Percentiles rank a stretch among this genome's conserved stretches.
These are phyloP conservation scores for Parotocinclus haroldoi DNA, from an alignment of 2,797 vertebrate genomes.

Conservation along the genomic window DNA sequence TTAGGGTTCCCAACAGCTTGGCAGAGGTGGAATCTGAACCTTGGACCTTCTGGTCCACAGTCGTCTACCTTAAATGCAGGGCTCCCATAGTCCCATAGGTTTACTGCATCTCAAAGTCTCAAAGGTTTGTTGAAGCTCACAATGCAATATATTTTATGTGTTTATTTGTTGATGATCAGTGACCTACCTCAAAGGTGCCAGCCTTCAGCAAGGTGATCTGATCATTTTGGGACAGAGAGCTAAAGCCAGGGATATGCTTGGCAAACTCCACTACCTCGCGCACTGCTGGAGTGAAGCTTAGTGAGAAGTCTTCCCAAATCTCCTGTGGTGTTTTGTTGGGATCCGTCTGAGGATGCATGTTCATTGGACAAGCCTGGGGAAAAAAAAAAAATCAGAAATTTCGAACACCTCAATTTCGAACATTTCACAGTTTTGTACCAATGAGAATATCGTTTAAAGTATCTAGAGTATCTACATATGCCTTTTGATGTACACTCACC, in stretches of 20 bases:
- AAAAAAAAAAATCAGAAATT: constrained; percentile 10
- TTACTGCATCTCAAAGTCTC: background rate
- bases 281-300: constrained; percentile 88
- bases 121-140: background rate
- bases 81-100: no score
- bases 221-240: constrained; percentile 81
- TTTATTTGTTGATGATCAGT: background rate
- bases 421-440: background rate
- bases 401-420: background rate
- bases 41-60: no score
- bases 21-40: no score
- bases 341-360: constrained; percentile 77
- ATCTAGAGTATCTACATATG: background rate
- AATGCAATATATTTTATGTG: background rate
- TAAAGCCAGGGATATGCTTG: constrained; percentile 88
- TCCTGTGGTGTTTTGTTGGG: constrained; percentile 80
- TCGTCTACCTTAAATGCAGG: no score
- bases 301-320: constrained; percentile 92
- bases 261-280: constrained; percentile 91
- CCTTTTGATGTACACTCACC: constrained; percentile 64
- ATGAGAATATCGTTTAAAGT: background rate
- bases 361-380: constrained; percentile 87
- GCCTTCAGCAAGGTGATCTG: constrained; percentile 90
- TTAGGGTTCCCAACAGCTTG: no score
- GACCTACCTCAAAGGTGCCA: constrained; percentile 87